Base-by-base conservation (phyloP, 2,888 invertebrate species). In the Stegophylla sp. region DNA sequence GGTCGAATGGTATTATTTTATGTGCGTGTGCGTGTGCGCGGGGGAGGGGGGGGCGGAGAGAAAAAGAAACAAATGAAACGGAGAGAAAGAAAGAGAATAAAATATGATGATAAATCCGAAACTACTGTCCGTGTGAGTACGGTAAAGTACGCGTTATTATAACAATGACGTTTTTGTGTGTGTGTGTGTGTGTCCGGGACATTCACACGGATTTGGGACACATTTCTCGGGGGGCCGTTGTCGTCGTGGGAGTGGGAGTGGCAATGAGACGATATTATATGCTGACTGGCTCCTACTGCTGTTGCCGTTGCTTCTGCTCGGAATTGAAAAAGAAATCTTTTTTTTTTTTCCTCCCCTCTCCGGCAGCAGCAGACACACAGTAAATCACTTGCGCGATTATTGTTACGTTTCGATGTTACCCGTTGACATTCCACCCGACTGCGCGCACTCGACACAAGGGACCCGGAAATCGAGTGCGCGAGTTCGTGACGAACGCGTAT, bases 121-220 rank as follows among this genome's bases (percentile, higher is more conserved):
- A 74, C 74, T 63, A 75, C 74, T 20, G 64, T 41, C 64, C 75
- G 75, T 74, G 61, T 74, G 61, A 28, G 61, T 15, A 53, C 53
- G 53, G 72, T 72, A 72, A 10, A 15, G 41, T 72, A 20, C 53
- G 23, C 71, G 71, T 20, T 20, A n/a, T 64, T 41, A 56, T 56
- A 72, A 72, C 72, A 72, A 74, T 48, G 48, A 61, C 74, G 74
- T 45, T 61, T 74, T 61, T 74, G 28, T 66, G 20, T 48, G 61
- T 26, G 74, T 74, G 45, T 74, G 28, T 66, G 20, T 48, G 61
- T 26, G 74, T 45, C 61, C 74, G 74, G 15, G 74, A 48, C 74
- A 45, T 74, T 74, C 74, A 61, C 74, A 74, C 48, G 74, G 59
- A 63, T 74, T 74, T 45, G 74, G 74, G 61, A 74, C 72, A 41